Evolutionary conservation across 2,888 invertebrate species (phyloP).

Genomic region (Hirtodrosophila duncani): DNA sequence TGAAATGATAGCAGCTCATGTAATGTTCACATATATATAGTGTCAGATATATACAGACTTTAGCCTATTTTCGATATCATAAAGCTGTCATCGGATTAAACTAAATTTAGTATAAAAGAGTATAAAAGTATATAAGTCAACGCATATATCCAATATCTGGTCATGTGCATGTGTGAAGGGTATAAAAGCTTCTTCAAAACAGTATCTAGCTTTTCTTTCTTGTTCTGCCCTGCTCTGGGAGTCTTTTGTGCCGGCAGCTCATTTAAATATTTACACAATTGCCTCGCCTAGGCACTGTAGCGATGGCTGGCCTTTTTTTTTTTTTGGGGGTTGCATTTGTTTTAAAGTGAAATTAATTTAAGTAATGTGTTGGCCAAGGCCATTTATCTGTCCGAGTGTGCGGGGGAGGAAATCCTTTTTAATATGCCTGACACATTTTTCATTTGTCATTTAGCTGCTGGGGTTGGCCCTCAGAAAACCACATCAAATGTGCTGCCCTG

Average conservation of each 20-base stretch:
- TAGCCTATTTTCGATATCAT: too few species aligned
- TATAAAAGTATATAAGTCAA: too few species aligned
- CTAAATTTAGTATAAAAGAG: too few species aligned
- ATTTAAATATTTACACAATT: constrained; percentile 67
- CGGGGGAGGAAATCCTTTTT: constrained; percentile 60
- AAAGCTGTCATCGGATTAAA: too few species aligned
- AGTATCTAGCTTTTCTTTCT: constrained; percentile 7
- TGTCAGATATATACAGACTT: too few species aligned
- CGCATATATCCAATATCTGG: too few species aligned
- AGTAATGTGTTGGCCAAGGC: constrained; percentile 63
- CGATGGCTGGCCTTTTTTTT: constrained; percentile 9
- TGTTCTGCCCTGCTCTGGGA: constrained; percentile 3
- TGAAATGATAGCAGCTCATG: too few species aligned
- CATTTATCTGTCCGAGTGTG: constrained; percentile 55
- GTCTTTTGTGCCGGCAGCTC: constrained; percentile 38
- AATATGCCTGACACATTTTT: constrained; percentile 69
- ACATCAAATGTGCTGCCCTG: constrained; percentile 44
- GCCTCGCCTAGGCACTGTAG: constrained; percentile 13
- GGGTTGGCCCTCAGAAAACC: constrained; percentile 29
- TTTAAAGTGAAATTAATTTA: constrained; percentile 64
- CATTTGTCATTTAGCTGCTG: constrained; percentile 65
- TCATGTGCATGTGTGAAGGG: too few species aligned
- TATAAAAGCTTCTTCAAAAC: too few species aligned
- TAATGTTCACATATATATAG: too few species aligned
- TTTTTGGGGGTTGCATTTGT: constrained; percentile 6